Evolutionary conservation across 2,888 invertebrate genomes (phyloP), one percentile per base, ranked within the genome.

Genomic region (Phragmatobia fuliginosa): DNA sequence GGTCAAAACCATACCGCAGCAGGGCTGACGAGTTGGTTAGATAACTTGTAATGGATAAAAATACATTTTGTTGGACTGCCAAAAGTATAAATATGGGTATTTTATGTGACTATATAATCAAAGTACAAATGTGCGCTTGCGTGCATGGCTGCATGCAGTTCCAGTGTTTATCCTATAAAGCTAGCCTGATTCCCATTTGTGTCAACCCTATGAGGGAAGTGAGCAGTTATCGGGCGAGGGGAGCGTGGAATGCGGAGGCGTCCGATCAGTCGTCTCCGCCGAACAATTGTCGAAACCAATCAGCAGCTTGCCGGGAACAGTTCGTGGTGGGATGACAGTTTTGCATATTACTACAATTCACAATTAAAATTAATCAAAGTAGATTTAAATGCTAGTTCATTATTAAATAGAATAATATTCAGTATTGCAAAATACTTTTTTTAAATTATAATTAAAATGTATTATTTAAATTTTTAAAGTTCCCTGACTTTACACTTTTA

Each of bases 191-290:
- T 72, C 67, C 70, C 69, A 62, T 67, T 67, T 21, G 68, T 58
- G 73, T 60, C 75, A 82, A 66, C 72, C 75, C 70, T 78, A 72
- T 45, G 74, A 75, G 85, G 90, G 91, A 91, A 90, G 87, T 87
- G 80, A 83, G 80, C 85, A 87, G 89, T 91, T 91, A 88, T 67
- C 62, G 16, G 62, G 78, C 71, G 81, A 81, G 85, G 86, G 87
- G 83, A 79, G 84, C 78, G 79, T 79, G 91, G 91, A 90, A 91
- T 91, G 91, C 90, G 89, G 86, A 88, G 89, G 84, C 88, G 87
- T 87, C 88, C 87, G 66, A 70, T 71, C 79, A 78, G 78, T 64
- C 74, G 74, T 72, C 78, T 72, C 70, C 71, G 67, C 75, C 56
- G 67, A 81, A 80, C 80, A 82, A 82, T 85, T 84, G 83, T 75